Evolutionary conservation across 2,113 vertebrate genomes (phyloP), one percentile per base, ranked within the genome.

Genomic region (Gracilinanus agilis): DNA sequence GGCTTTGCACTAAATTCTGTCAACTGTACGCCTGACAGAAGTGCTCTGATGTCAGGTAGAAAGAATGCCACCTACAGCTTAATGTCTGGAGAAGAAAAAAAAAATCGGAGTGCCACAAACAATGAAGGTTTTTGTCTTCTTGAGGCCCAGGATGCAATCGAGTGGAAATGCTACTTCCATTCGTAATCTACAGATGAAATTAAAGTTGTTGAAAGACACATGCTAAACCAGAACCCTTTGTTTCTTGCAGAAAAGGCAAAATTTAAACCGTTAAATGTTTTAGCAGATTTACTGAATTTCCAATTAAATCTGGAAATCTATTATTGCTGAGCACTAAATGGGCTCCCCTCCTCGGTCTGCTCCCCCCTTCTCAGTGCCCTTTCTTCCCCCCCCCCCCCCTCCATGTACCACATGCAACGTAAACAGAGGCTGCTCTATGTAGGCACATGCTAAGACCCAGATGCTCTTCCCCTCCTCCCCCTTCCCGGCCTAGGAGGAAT

Each of bases 141-240:
- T 98, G 98, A 98, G 98, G 98, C 97, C 98, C 97, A 92, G 98
- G 97, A 98, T 98, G 98, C 98, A 98, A 98, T 98, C 96, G 97
- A 99, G 99, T 99, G 99, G 99, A 99, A 99, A 99, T 99, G 98
- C 98, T 98, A 98, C 98, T 99, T 99, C 98, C 99, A 99, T 98
- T 97, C 83, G 90, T 98, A 99, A 99, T 99, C 98, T 99, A 98
- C 98, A 98, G 98, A 98, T 98, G 98, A 98, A 99, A 99, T 99
- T 99, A 99, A 99, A 99, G 98, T 99, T 99, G 99, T 98, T 99
- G 99, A 99, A 98, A 99, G 99, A 99, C 98, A 92, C 95, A 96
- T 44, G 97, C 98, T 98, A 98, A 98, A 98, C 98, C 98, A 88
- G 98, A 98, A 98, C 98, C 97, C 98, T 98, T 99, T 98, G 98